These are phyloP conservation scores for Melanostoma mellinum DNA, from an alignment of 2,888 invertebrate genomes.

Conservation along the genomic window DNA sequence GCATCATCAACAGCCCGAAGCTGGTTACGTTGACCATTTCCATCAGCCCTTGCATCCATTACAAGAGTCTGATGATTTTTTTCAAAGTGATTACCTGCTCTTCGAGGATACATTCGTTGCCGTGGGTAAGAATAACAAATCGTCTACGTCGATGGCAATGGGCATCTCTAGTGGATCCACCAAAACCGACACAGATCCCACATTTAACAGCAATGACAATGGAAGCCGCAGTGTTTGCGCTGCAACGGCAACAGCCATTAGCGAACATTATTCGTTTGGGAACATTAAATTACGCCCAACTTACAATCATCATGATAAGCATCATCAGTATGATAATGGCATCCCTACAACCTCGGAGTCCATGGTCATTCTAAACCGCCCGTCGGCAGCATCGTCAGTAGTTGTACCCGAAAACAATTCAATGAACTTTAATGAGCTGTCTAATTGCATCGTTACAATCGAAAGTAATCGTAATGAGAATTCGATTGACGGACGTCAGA, in stretches of 20 bases:
- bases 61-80: conserved; percentile 66
- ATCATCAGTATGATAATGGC: conserved; percentile 28
- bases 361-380: conserved; percentile 41
- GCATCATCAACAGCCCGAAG: conserved; percentile 65
- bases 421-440: conserved; percentile 83
- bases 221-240: conserved; percentile 71
- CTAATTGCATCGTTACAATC: conserved; percentile 82
- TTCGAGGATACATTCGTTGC: conserved; percentile 61
- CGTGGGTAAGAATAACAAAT: conserved; percentile 56
- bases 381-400: conserved; percentile 54
- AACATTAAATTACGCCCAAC: conserved; percentile 68
- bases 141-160: conserved; percentile 10
- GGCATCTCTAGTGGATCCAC: conserved; percentile 14
- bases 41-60: conserved; percentile 40
- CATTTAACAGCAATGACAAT: conserved; percentile 57
- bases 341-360: conserved; percentile 25
- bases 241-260: conserved; percentile 73
- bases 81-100: conserved; percentile 68
- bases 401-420: conserved; percentile 78
- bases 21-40: conserved; percentile 30
- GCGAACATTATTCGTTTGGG: conserved; percentile 60
- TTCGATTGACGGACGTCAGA: conserved; percentile 73
- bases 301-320: conserved; percentile 48
- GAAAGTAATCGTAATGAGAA: conserved; percentile 78
- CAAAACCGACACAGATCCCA: conserved; percentile 46